Evolutionary conservation across 2,888 invertebrate species (phyloP).

Genomic region (Athetis lepigone): DNA sequence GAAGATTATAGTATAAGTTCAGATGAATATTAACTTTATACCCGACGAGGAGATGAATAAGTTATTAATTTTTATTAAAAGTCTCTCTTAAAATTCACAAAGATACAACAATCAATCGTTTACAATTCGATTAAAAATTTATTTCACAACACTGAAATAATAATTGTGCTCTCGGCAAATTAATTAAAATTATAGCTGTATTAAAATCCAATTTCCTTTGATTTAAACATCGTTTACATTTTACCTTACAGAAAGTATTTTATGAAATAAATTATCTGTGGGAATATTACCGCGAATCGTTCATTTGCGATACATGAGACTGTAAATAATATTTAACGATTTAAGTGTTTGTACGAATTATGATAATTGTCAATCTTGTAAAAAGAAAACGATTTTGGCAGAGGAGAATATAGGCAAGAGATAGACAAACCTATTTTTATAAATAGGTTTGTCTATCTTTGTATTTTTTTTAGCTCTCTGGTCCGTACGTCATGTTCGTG

Average conservation of each 20-base stretch:
- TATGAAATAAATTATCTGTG: conserved; percentile 17
- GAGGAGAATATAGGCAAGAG: neutral
- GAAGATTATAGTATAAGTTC: too few relatives aligned
- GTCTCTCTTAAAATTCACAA: conserved; percentile 6
- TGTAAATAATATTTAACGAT: neutral
- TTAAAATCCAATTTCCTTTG: conserved; percentile 47
- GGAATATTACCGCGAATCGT: neutral
- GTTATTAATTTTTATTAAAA: conserved; percentile 15
- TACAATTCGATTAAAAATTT: conserved; percentile 51
- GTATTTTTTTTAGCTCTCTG: too few relatives aligned
- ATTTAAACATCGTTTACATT: conserved; percentile 39
- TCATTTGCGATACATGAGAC: neutral
- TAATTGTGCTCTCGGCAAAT: conserved; percentile 40
- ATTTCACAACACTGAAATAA: conserved; percentile 27
- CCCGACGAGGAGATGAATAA: neutral
- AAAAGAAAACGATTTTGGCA: neutral
- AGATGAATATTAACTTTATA: too few relatives aligned
- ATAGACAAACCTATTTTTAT: too few relatives aligned
- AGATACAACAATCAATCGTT: conserved; percentile 39
- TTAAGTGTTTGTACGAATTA: neutral
- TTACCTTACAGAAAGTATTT: conserved; percentile 14
- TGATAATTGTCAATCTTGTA: neutral
- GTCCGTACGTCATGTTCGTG: too few relatives aligned
- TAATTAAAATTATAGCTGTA: conserved; percentile 53
- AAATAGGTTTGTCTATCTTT: too few relatives aligned